Evolutionary conservation across 2,113 vertebrate species (phyloP).

Genomic region (Neogale vison): DNA sequence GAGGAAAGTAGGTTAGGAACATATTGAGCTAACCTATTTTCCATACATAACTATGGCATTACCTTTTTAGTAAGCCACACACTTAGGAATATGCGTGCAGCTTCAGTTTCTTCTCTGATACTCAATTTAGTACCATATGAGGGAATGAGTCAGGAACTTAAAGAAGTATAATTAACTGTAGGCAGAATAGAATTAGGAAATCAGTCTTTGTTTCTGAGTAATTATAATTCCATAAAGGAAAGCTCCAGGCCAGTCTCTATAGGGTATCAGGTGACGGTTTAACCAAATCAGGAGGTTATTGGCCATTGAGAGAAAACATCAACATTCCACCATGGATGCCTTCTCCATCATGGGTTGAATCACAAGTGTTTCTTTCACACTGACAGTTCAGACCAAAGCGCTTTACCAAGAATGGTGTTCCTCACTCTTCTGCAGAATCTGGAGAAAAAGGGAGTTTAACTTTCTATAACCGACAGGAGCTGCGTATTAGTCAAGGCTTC

Average conservation of each 20-base stretch:
- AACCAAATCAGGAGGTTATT: neutral
- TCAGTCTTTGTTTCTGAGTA: conserved; percentile 25
- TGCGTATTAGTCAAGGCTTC: neutral
- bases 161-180: neutral
- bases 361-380: neutral
- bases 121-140: neutral
- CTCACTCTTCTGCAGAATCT: neutral
- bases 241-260: neutral
- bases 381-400: neutral
- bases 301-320: neutral
- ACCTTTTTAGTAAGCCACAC: conserved; percentile 3
- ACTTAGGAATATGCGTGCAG: neutral
- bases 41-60: neutral
- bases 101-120: conserved; percentile 34
- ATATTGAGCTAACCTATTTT: neutral
- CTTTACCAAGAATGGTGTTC: neutral
- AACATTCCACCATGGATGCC: neutral
- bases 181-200: neutral
- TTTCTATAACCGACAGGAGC: neutral
- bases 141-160: neutral
- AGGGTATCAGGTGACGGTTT: neutral
- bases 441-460: neutral
- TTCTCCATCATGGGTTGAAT: neutral
- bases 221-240: conserved; percentile 10
- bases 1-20: conserved; percentile 28